A percentile compares a stretch with the other conserved stretches of the same genome.
phyloP scores from a whole-genome alignment of 2,797 vertebrate genomes.

The Coluber constrictor region DNA sequence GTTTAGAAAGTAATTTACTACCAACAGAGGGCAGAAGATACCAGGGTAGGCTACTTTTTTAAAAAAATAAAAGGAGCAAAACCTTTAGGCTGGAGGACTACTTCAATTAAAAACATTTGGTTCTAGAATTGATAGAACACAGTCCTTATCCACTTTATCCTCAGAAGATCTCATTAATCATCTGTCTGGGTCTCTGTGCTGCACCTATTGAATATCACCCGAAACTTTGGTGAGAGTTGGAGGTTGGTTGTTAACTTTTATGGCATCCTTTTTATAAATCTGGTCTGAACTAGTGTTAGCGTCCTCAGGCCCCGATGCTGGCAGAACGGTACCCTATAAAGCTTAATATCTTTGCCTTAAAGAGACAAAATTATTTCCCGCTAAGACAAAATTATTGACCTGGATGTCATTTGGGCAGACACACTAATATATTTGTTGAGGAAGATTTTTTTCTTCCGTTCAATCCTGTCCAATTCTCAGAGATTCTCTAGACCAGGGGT shows the following conservation, averaged over 20 bases:
- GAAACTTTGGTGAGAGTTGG: not conserved
- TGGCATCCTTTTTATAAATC: not conserved
- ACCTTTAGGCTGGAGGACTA: not conserved
- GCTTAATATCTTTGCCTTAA: not conserved
- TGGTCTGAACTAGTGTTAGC: not conserved
- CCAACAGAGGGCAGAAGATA: slow-evolving; percentile 48
- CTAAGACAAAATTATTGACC: not conserved
- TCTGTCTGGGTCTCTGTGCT: not conserved
- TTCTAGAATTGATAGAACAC: not conserved
- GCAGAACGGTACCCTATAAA: not conserved
- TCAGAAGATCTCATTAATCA: not conserved
- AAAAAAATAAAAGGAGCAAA: not conserved
- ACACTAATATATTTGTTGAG: not conserved
- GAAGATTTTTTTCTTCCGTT: too few relatives aligned
- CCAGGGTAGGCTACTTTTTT: not conserved
- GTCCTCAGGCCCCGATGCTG: not conserved
- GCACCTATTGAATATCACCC: not conserved
- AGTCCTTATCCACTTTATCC: not conserved
- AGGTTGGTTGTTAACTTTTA: not conserved
- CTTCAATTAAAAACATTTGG: not conserved
- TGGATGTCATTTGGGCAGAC: not conserved
- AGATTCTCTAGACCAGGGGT: too few relatives aligned
- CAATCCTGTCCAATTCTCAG: too few relatives aligned
- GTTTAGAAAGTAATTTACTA: not conserved
- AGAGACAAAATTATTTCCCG: not conserved